Conservation (phyloP, 2,113 vertebrate genomes). For the Sturnus vulgaris region DNA sequence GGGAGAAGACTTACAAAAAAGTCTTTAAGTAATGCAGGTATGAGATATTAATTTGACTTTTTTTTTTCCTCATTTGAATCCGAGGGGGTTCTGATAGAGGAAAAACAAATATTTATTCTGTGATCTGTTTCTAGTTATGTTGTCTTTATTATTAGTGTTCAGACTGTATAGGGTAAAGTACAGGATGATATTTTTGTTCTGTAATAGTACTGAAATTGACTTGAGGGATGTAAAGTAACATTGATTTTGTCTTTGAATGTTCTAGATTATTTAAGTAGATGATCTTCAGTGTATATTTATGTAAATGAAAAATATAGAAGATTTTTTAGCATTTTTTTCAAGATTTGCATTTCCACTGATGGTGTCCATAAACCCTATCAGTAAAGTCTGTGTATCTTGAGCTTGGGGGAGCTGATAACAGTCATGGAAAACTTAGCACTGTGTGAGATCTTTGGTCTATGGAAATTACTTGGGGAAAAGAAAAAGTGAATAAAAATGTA, state of each 20-base stretch:
- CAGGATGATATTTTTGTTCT: not conserved
- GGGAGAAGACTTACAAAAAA: not conserved
- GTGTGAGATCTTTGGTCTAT: not conserved
- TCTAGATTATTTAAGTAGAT: not conserved
- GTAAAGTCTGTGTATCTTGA: not conserved
- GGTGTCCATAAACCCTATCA: not conserved
- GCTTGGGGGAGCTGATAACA: rapidly evolving
- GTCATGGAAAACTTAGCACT: not conserved
- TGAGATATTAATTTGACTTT: not conserved
- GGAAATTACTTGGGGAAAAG: not conserved
- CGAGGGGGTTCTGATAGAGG: not conserved
- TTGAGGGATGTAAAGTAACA: not conserved
- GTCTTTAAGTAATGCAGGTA: not conserved
- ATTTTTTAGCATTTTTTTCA: not conserved
- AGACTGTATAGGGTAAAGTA: not conserved
- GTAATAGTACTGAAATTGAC: not conserved
- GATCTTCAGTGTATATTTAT: not conserved
- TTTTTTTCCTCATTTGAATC: not conserved
- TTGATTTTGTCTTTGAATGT: not conserved
- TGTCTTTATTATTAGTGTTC: not conserved
- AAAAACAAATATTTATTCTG: not conserved
- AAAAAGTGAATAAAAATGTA: not conserved
- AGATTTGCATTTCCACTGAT: not conserved
- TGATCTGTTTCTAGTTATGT: not conserved
- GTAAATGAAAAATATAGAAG: not conserved